Base-by-base conservation (phyloP, 2,113 vertebrate genomes). In the Lepus timidus region DNA sequence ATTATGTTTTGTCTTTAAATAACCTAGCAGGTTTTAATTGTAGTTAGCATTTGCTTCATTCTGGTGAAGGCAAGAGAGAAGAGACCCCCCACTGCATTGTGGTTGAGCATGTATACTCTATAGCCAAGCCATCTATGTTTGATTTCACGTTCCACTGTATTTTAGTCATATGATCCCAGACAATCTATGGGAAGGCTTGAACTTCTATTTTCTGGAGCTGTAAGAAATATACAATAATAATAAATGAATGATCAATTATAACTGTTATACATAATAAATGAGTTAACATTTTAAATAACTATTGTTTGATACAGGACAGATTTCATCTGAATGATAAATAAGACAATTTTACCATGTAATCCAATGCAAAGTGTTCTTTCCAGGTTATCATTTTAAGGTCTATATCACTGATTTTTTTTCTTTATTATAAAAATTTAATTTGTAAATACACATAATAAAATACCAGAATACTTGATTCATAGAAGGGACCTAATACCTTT, bases 71-170 rank as follows among this genome's bases (percentile, higher is more conserved):
- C 14, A 36, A 51, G 16, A n/a, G 11, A 33, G 20, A 14, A 68
- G 33, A 62, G 14, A 4, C 9, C 31, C 16, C 44, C 39, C 39
- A 44, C 39, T 44, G 10, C 44, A 16, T 65, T 44, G 1, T 52
- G 4, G 17, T 7, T 78, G 6, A 92, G 16, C 7, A 1, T 31
- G 1, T n/a, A 6, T 20, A 1, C 13, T 68, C 51, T 44, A 11
- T 27, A 14, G 17, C 25, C 11, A 55, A 4, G 9, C 29, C 12
- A 4, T 8, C 20, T 17, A 4, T 4, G 2, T 70, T 23, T 44
- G 20, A 39, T 64, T 12, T 3, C 2, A 10, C 1, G 5, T 19
- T 36, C 16, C 3, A 3, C 10, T n/a, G 4, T 11, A 23, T 11
- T 36, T 61, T 9, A 44, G 14, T 44, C 39, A 31, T 14, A 0